Conservation (phyloP, 1,140 invertebrate genomes). For the Aleiodes sp. region DNA sequence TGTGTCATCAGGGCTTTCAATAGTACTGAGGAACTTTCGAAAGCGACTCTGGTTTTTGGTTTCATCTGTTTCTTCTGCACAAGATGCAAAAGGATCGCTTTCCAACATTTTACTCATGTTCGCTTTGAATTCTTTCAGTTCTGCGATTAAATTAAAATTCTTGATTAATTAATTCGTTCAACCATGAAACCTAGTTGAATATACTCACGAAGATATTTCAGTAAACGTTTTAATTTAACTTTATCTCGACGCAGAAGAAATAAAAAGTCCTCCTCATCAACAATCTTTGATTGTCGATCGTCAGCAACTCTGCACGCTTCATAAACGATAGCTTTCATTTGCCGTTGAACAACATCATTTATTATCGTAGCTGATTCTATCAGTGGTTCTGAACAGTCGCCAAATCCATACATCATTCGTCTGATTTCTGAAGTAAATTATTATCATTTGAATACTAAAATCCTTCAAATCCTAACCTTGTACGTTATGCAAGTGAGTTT, state of each 20-base stretch:
- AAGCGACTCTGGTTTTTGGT: conserved; percentile 38
- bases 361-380: conserved; percentile 70
- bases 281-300: conserved; percentile 50
- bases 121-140: conserved; percentile 55
- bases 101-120: conserved; percentile 49
- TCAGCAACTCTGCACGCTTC: conserved; percentile 66
- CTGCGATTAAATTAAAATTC: conserved; percentile 38
- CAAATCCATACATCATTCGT: conserved; percentile 74
- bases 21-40: conserved; percentile 47
- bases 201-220: conserved; percentile 70
- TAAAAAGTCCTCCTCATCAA: conserved; percentile 67
- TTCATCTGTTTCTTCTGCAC: conserved; percentile 33
- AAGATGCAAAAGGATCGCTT: conserved; percentile 31
- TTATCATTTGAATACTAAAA: conserved; percentile 5
- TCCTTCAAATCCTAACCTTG: conserved; percentile 10
- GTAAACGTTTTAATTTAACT: conserved; percentile 68
- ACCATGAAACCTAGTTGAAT: not conserved
- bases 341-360: conserved; percentile 70
- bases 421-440: conserved; percentile 65
- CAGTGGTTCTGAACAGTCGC: conserved; percentile 69
- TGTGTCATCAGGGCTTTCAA: conserved; percentile 62
- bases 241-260: conserved; percentile 72
- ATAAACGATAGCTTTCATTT: conserved; percentile 67
- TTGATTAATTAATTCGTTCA: not conserved
- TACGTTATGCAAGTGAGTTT: not conserved